Evolutionary conservation across 2,888 invertebrate species (phyloP).

Genomic region (Cantharis flavilabris): DNA sequence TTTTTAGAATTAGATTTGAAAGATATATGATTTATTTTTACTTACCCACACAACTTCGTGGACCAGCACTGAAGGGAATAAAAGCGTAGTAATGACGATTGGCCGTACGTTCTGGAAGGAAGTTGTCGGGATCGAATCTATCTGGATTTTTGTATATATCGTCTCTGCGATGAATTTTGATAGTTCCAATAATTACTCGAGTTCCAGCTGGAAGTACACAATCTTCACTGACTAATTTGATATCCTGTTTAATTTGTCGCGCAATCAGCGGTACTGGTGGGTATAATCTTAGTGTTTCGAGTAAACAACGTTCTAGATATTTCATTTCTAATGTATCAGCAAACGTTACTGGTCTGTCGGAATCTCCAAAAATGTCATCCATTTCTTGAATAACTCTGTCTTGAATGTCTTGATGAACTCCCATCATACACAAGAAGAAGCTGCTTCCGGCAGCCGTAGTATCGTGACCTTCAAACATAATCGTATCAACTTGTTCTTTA

Average conservation of each 20-base stretch:
- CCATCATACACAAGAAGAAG: constrained; percentile 83
- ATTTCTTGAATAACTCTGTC: constrained; percentile 74
- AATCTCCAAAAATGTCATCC: constrained; percentile 77
- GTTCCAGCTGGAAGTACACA: constrained; percentile 71
- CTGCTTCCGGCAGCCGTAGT: constrained; percentile 86
- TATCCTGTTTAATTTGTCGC: constrained; percentile 69
- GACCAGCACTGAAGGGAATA: constrained; percentile 81
- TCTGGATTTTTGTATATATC: constrained; percentile 72
- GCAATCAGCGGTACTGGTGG: constrained; percentile 82
- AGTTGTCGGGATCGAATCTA: constrained; percentile 78
- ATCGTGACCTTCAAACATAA: constrained; percentile 89
- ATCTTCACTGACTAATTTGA: constrained; percentile 70
- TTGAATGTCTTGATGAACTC: constrained; percentile 80
- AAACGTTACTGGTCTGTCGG: constrained; percentile 76
- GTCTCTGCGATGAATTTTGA: constrained; percentile 69
- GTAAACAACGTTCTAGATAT: constrained; percentile 76
- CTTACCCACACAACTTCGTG: constrained; percentile 77
- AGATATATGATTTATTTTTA: constrained; percentile 11
- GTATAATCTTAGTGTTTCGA: constrained; percentile 77
- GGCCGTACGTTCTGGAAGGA: constrained; percentile 74
- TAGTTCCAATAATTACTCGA: constrained; percentile 70
- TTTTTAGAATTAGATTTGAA: neutral
- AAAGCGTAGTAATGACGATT: constrained; percentile 80
- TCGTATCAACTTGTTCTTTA: constrained; percentile 85
- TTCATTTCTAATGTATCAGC: constrained; percentile 81